Evolutionary conservation across 2,113 vertebrate species (phyloP), one percentile per base, ranked within the genome.

Genomic region (Xiphophorus maculatus): DNA sequence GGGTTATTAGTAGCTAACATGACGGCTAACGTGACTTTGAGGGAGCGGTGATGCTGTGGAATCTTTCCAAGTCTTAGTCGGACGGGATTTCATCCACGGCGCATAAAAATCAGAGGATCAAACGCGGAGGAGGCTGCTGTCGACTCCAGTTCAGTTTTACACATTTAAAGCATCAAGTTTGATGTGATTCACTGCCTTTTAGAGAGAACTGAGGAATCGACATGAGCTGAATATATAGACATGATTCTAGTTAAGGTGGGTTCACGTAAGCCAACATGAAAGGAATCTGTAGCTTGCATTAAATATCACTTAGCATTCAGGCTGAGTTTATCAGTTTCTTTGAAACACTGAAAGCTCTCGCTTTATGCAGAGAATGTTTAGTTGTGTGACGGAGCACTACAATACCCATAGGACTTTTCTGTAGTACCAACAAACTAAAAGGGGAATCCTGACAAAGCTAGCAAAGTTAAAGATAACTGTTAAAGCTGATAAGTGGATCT

Each of bases 11-110:
- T 63, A 4, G 67, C 80, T 40, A 79, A 78, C 73, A 65, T 79
- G 85, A 82, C n/a, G 22, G 29, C 77, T 82, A 74, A 78, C 77
- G 61, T 33, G 63, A 84, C 66, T 83, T 79, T 82, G 74, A 85
- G 37, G 67, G 40, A 80, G 65, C 15, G 0, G 33, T 1, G 62
- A 66, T 81, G 54, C 15, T 15, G 8, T 76, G 35, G 68, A 62
- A 14, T 71, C 68, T 80, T 71, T 27, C 44, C 9, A 9, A 62
- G 66, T 40, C 29, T 61, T 80, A 64, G 71, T 89, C 83, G 71
- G 60, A 81, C 62, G 8, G 30, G 60, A n/a, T 73, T 75, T 74
- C 64, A 60, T 66, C 27, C 65, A 40, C 5, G 73, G 79, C 51
- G 42, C 66, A 61, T 67, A 17, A 77, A 51, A 81, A 84, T 77